These are phyloP conservation scores for Trachelus stipa DNA, from an alignment of 2,888 invertebrate species.

Conservation along the genomic window DNA sequence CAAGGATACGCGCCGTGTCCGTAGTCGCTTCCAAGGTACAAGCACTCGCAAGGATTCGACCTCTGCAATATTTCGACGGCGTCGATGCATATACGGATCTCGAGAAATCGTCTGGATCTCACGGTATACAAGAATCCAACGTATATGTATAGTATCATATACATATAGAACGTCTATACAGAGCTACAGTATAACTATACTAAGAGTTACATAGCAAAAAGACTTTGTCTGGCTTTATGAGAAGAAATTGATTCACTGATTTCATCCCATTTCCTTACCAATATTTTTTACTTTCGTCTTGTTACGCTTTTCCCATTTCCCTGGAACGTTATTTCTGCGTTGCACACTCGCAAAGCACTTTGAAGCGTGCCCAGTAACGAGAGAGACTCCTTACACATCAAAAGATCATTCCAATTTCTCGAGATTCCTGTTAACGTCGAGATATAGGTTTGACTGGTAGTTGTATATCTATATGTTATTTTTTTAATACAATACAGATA, in stretches of 20 bases:
- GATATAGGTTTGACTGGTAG: background rate
- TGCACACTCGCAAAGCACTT: background rate
- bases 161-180: too few relatives aligned
- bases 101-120: background rate
- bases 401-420: background rate
- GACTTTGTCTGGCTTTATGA: background rate
- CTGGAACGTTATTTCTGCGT: background rate
- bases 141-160: background rate
- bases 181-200: background rate
- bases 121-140: background rate
- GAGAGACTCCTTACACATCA: background rate
- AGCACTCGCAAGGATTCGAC: background rate
- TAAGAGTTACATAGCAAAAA: background rate
- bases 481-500: background rate
- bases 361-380: background rate
- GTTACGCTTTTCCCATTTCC: background rate
- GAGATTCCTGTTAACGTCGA: background rate
- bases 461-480: background rate
- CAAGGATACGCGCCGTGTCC: slow-evolving; percentile 6
- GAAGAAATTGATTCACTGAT: background rate
- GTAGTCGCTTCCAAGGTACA: background rate
- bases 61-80: background rate
- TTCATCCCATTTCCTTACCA: background rate
- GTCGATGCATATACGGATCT: background rate
- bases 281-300: background rate